Conservation (phyloP, 2,888 invertebrate genomes). For the Tachystola acroxantha region DNA sequence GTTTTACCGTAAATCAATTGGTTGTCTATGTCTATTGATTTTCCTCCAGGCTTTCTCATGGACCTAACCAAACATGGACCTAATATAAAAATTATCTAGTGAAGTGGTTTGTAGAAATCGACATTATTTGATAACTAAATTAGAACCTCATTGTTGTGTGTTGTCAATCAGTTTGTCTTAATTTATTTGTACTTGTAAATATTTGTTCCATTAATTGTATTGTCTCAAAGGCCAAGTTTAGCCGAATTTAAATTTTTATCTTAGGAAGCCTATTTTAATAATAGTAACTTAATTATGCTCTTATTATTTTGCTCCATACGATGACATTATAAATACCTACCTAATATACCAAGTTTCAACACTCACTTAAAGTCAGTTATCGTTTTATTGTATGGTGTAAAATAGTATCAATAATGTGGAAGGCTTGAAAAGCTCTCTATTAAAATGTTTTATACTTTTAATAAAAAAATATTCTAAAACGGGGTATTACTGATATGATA, state of each 20-base stretch:
- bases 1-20: no score
- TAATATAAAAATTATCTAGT: no score
- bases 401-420: background rate
- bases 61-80: no score
- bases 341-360: background rate
- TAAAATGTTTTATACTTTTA: slow-evolving; percentile 6
- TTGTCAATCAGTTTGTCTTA: background rate
- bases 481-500: no score
- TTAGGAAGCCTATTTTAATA: slow-evolving; percentile 5
- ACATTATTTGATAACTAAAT: background rate
- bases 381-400: background rate
- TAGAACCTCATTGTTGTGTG: background rate
- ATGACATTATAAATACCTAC: slow-evolving; percentile 1
- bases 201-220: slow-evolving; percentile 4
- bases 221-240: slow-evolving; percentile 7
- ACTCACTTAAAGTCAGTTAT: background rate
- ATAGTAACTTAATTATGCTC: slow-evolving; percentile 5
- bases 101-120: no score
- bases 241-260: slow-evolving; percentile 6
- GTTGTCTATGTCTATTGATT: background rate
- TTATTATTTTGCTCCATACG: slow-evolving; percentile 4
- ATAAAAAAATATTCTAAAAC: slow-evolving; percentile 2
- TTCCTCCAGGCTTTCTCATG: no score
- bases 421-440: slow-evolving; percentile 15
- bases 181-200: background rate